Percentiles rank a stretch among this genome's conserved stretches.
These are phyloP conservation scores for Acanthosoma haemorrhoidale DNA, from an alignment of 2,888 invertebrate species.

Conservation along the genomic window DNA sequence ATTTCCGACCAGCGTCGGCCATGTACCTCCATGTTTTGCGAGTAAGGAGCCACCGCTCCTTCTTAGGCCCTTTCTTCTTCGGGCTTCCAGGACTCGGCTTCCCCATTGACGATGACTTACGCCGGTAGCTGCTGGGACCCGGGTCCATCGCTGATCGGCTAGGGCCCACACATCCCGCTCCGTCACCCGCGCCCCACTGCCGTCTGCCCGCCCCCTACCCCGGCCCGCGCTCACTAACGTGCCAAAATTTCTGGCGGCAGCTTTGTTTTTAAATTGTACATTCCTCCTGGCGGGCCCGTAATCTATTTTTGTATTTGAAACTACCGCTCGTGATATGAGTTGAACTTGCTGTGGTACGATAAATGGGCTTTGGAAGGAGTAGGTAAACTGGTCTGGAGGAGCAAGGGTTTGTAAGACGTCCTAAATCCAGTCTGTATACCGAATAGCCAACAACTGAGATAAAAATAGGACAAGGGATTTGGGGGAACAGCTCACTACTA, in stretches of 20 bases:
- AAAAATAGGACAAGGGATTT: conserved; percentile 24
- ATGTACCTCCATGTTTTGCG: conserved; percentile 88
- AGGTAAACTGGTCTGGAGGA: not conserved
- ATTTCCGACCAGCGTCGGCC: conserved; percentile 81
- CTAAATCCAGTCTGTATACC: conserved; percentile 29
- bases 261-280: conserved; percentile 36
- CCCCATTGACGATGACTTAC: conserved; percentile 23
- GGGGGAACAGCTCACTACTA: conserved; percentile 21
- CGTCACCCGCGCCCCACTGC: conserved; percentile 20
- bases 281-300: conserved; percentile 31
- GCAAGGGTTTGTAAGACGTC: conserved; percentile 6
- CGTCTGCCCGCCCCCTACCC: conserved; percentile 21
- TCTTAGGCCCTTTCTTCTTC: conserved; percentile 44
- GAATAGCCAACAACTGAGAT: conserved; percentile 18
- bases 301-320: conserved; percentile 25
- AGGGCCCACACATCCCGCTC: conserved; percentile 25
- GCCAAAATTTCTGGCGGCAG: conserved; percentile 33
- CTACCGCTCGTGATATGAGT: not conserved
- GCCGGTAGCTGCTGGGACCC: conserved; percentile 25
- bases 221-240: conserved; percentile 16
- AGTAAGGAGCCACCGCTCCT: conserved; percentile 81
- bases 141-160: conserved; percentile 24
- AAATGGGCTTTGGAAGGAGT: not conserved
- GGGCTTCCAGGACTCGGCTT: conserved; percentile 24
- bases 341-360: not conserved